Evolutionary conservation across 2,113 vertebrate species (phyloP).

Genomic region (Poecile atricapillus): DNA sequence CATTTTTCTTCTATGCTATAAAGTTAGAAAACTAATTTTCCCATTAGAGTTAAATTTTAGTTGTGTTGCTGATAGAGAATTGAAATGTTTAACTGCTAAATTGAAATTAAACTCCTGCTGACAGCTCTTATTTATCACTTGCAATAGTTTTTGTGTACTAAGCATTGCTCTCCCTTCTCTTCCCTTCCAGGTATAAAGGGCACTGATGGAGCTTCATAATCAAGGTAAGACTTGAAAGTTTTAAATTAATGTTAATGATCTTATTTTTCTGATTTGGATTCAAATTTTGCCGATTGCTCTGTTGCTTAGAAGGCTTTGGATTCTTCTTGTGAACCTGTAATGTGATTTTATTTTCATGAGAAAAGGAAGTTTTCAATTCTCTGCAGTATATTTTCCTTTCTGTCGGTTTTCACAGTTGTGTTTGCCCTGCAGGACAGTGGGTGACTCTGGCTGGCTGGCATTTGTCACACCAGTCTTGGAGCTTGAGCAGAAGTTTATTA

Average conservation of each 20-base stretch:
- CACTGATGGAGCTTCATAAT: background rate
- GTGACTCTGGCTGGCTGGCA: background rate
- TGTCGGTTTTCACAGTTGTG: background rate
- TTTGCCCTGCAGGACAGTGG: background rate
- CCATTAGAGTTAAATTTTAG: background rate
- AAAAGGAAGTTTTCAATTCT: background rate
- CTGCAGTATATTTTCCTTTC: rapidly evolving
- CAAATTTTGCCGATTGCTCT: background rate
- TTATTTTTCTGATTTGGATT: background rate
- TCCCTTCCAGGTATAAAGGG: background rate
- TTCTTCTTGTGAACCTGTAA: background rate
- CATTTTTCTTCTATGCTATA: background rate
- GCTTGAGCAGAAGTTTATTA: background rate
- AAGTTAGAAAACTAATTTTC: background rate
- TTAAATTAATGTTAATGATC: background rate
- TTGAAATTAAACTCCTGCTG: background rate
- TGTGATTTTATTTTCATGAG: background rate
- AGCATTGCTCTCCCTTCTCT: background rate
- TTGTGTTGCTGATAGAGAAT: background rate
- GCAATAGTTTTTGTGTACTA: background rate
- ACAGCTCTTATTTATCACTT: background rate
- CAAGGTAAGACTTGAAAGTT: background rate
- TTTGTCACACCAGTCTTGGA: background rate
- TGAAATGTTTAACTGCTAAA: background rate
- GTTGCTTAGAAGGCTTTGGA: background rate